Conservation (phyloP, 1,140 invertebrate species). For the Berghia stephanieae region DNA sequence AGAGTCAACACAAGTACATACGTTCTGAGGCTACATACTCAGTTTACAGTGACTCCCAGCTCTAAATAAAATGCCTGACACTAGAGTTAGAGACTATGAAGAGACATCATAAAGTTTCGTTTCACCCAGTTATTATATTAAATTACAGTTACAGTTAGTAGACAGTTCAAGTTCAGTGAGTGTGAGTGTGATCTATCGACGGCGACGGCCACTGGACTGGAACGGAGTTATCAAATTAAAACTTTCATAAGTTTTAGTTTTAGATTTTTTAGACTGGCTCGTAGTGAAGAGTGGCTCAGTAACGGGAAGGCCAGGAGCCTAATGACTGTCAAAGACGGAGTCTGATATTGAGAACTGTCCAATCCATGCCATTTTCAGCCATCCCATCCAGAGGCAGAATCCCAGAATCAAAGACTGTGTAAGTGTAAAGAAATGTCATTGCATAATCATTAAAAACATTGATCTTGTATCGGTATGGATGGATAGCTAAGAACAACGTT, state of each 20-base stretch:
- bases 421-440: no score
- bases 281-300: conserved; percentile 7
- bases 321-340: conserved; percentile 29
- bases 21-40: no score
- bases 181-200: neutral
- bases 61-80: neutral
- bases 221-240: neutral
- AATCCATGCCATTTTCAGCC: no score
- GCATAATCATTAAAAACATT: no score
- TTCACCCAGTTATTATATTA: neutral
- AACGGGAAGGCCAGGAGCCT: conserved; percentile 21
- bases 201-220: neutral
- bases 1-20: no score
- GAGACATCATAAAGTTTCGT: neutral
- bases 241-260: neutral
- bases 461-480: no score
- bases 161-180: neutral
- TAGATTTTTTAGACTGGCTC: conserved; percentile 14
- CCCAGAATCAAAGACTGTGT: no score
- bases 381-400: no score
- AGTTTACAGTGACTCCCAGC: neutral
- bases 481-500: no score
- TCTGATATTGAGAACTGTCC: no score
- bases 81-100: neutral
- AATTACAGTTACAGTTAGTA: neutral